Evolutionary conservation across 1,140 invertebrate genomes (phyloP).

Genomic region (Bombus picipes): DNA sequence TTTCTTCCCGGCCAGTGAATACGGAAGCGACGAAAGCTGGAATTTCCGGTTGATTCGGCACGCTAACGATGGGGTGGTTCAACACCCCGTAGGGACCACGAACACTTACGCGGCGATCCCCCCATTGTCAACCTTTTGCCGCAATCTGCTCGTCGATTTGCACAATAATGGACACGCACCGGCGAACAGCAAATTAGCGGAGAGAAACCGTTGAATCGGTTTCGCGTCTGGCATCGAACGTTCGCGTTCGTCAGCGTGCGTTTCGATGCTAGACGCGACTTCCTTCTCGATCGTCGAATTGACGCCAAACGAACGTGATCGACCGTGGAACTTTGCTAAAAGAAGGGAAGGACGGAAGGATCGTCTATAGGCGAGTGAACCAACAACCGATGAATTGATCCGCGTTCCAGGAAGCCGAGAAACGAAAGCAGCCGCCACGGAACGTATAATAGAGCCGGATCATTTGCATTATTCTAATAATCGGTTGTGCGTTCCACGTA

Average conservation of each 20-base stretch:
- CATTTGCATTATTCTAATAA: constrained; percentile 26
- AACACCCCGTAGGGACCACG: constrained; percentile 69
- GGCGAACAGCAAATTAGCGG: constrained; percentile 77
- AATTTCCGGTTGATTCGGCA: constrained; percentile 83
- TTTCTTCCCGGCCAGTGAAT: constrained; percentile 63
- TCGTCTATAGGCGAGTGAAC: too few relatives aligned
- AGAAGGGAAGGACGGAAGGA: too few relatives aligned
- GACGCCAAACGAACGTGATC: too few relatives aligned
- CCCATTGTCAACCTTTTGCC: constrained; percentile 73
- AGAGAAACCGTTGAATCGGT: constrained; percentile 73
- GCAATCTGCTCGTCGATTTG: constrained; percentile 78
- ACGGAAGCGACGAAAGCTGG: constrained; percentile 81
- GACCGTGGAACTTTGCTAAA: too few relatives aligned
- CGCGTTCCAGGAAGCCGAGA: not conserved
- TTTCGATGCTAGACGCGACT: not conserved
- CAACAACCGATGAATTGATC: not conserved
- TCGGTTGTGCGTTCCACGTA: not conserved
- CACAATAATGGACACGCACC: constrained; percentile 81
- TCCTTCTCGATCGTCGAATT: not conserved
- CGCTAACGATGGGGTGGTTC: constrained; percentile 81
- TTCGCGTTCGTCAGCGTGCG: not conserved
- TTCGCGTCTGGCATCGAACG: not conserved
- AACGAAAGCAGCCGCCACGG: not conserved
- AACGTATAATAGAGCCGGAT: not conserved
- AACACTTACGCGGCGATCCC: constrained; percentile 52